Evolutionary conservation across 2,113 vertebrate species (phyloP), one percentile per base, ranked within the genome.

Genomic region (Ardeotis arabs): DNA sequence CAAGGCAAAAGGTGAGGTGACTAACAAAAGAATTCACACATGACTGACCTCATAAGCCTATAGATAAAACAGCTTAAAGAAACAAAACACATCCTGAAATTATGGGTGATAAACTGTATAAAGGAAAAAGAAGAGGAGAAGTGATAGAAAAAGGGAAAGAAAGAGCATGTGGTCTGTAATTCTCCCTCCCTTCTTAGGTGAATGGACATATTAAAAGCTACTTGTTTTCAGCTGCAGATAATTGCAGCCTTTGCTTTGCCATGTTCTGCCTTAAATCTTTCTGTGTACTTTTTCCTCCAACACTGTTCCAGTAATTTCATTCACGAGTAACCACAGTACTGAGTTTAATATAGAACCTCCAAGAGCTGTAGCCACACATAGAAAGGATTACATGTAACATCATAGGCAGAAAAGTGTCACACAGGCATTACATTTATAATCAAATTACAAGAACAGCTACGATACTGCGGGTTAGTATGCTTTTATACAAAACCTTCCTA

Each of bases 211-310:
- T 98, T 99, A 98, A 98, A 98, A 98, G 98, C 98, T 96, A 97
- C 98, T 99, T 99, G 98, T 99, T 99, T 99, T 99, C 98, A 98
- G 98, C 98, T 98, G 98, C 97, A 98, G 98, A 99, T 99, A 99
- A 99, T 99, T 99, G 98, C 97, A 98, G 98, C 94, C 82, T 98
- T 98, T 94, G 97, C 94, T 97, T 98, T 97, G 91, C 97, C 94
- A 90, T 89, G 87, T 96, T 98, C 96, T 96, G 95, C 95, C 97
- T 94, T 93, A 98, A 98, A 98, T 96, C 97, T 89, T 96, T 96
- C 97, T 49, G 24, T 75, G 76, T 80, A 97, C 93, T 95, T 97
- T 92, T 94, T 69, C 67, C 12, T 92, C 86, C 93, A 80, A 93
- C 90, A 89, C 94, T 88, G 96, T 87, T 97, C 77, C 96, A 94